Evolutionary conservation across 1,140 invertebrate genomes (phyloP).

Genomic region (Dinoponera quadriceps): DNA sequence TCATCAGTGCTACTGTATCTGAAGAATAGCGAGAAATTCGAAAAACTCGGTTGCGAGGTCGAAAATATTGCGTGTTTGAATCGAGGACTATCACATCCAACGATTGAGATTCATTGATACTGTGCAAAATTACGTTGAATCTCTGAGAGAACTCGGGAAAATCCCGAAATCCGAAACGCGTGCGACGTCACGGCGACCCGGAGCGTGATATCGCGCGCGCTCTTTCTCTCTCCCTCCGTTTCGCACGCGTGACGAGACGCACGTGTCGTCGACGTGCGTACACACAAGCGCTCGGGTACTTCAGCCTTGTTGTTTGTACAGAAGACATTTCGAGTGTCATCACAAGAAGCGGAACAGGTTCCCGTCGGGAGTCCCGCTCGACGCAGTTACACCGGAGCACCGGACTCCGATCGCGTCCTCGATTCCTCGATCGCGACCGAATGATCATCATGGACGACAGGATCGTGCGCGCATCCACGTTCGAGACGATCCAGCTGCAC

Average conservation of each 20-base stretch:
- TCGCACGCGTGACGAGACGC: constrained; percentile 19
- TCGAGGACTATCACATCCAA: too few relatives aligned
- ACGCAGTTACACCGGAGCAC: neutral
- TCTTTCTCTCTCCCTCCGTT: neutral
- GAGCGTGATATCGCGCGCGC: neutral
- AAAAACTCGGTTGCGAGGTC: neutral
- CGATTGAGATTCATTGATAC: too few relatives aligned
- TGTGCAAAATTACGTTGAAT: too few relatives aligned
- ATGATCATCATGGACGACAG: constrained; percentile 64
- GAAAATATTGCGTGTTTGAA: neutral
- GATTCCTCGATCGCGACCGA: constrained; percentile 24
- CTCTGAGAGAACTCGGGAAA: neutral
- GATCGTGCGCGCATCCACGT: constrained; percentile 84
- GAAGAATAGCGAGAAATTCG: neutral
- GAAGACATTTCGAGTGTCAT: neutral
- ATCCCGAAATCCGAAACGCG: neutral
- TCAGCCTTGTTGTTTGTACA: constrained; percentile 5
- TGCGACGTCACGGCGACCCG: too few relatives aligned
- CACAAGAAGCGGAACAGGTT: neutral
- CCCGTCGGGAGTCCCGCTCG: too few relatives aligned
- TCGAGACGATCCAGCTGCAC: constrained; percentile 84
- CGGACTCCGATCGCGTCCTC: neutral
- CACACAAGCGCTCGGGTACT: neutral
- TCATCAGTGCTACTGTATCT: neutral
- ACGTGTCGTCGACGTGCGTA: constrained; percentile 17